Conservation (phyloP, 2,113 vertebrate genomes). For the Dromas ardeola region DNA sequence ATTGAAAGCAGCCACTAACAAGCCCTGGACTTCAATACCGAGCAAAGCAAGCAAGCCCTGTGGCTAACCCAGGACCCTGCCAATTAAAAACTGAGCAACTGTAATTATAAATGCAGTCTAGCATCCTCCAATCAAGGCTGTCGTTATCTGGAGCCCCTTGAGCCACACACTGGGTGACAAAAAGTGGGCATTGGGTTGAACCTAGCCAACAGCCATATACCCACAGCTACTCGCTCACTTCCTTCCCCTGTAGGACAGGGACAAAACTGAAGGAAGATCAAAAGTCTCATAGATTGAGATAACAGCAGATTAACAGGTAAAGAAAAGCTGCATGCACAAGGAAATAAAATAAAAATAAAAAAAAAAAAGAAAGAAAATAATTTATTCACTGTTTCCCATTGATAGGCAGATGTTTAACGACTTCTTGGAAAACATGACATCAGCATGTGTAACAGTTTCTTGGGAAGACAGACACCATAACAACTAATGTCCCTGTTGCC, state of each 20-base stretch:
- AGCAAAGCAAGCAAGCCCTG: neutral
- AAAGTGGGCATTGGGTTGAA: neutral
- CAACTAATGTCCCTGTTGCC: neutral
- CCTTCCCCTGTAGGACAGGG: accelerated
- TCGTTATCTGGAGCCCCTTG: neutral
- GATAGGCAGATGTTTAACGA: neutral
- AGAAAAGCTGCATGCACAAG: neutral
- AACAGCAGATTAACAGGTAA: neutral
- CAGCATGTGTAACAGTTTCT: neutral
- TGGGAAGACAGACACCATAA: neutral
- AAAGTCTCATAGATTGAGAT: neutral
- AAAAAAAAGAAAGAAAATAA: neutral
- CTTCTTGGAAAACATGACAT: neutral
- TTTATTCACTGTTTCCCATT: neutral
- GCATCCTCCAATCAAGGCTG: neutral
- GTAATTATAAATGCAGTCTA: neutral
- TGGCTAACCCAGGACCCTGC: neutral
- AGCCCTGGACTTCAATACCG: neutral
- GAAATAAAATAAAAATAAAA: neutral
- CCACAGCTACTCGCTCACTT: neutral
- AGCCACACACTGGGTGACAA: accelerated
- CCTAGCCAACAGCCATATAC: neutral
- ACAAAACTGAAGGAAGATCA: neutral
- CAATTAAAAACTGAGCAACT: neutral
- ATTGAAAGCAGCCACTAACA: neutral